Conservation (phyloP, 64 coral and sea anemone species). For the Exaiptasia diaphana region DNA sequence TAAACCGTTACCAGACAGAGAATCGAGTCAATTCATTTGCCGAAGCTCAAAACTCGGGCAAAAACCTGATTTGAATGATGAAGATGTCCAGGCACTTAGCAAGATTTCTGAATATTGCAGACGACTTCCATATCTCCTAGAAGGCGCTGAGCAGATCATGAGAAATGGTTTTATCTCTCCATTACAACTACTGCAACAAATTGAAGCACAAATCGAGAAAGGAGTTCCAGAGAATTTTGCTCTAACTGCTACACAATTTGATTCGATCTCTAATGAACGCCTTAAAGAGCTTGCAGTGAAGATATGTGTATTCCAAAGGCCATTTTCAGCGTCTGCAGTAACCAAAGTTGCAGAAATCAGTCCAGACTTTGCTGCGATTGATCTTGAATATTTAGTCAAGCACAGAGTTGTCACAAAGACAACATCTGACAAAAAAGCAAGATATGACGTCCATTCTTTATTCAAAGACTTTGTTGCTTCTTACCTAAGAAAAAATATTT, state of each 20-base stretch:
- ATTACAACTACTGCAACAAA: not conserved
- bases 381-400: not conserved
- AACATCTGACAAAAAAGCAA: not conserved
- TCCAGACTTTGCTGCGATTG: not conserved
- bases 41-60: not conserved
- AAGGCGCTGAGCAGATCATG: not conserved
- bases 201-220: not conserved
- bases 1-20: not conserved
- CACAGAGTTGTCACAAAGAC: not conserved
- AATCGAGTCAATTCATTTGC: not conserved
- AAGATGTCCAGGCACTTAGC: not conserved
- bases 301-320: constrained; percentile 19
- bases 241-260: not conserved
- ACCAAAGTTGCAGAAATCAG: not conserved
- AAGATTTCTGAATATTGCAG: not conserved
- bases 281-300: constrained; percentile 13
- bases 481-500: not conserved
- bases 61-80: too few species aligned
- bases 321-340: constrained; percentile 7
- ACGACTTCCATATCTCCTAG: constrained; percentile 3
- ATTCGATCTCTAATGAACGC: not conserved
- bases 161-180: not conserved
- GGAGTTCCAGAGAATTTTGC: not conserved
- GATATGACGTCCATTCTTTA: constrained; percentile 6
- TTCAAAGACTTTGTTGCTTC: constrained; percentile 25